These are phyloP conservation scores for Antechinus stuartii DNA, from an alignment of 2,113 vertebrate species.

Conservation along the genomic window DNA sequence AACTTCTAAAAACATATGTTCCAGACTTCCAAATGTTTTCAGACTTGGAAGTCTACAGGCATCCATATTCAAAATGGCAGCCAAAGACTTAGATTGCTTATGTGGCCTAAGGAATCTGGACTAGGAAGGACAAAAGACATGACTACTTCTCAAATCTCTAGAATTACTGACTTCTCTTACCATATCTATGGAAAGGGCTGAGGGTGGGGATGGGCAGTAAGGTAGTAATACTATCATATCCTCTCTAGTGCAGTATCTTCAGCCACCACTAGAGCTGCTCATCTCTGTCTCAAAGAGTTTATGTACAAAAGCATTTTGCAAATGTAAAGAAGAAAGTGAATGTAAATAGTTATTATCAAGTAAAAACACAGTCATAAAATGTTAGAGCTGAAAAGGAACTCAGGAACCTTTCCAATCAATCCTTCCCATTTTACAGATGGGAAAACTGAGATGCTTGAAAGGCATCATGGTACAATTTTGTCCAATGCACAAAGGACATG, in stretches of 20 bases:
- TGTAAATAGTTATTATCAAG: background rate
- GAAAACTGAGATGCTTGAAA: background rate
- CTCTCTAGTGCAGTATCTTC: too few relatives aligned
- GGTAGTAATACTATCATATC: too few relatives aligned
- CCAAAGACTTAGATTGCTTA: background rate
- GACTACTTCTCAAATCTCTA: background rate
- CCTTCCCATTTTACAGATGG: background rate
- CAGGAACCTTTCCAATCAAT: background rate
- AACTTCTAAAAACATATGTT: background rate
- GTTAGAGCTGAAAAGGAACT: background rate
- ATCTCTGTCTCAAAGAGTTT: background rate
- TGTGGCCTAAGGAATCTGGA: background rate
- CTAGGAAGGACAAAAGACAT: background rate
- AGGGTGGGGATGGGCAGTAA: too few relatives aligned
- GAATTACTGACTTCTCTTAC: background rate
- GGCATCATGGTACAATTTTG: background rate
- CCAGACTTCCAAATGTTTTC: background rate
- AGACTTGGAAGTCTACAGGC: background rate
- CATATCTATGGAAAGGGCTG: background rate
- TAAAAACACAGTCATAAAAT: background rate
- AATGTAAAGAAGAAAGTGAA: background rate
- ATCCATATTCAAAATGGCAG: background rate
- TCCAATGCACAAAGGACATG: background rate
- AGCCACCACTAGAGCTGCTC: too few relatives aligned
- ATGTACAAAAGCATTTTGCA: background rate